These are phyloP conservation scores for Sylvilagus bachmani DNA, from an alignment of 2,113 vertebrate genomes.

Conservation along the genomic window DNA sequence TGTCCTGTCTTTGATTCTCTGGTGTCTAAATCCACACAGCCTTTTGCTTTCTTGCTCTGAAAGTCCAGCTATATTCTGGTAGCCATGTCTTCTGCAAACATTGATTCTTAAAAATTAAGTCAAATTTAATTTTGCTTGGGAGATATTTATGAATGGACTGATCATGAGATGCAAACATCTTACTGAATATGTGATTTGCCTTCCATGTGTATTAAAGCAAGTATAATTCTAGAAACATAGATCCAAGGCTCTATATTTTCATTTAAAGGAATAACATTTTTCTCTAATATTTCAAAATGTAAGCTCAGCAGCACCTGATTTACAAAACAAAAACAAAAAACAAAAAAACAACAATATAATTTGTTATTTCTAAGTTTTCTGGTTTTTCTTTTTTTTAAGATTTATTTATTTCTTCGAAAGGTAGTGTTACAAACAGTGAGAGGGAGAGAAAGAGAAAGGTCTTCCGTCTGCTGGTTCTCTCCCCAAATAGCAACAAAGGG, in stretches of 20 bases:
- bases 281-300: not conserved
- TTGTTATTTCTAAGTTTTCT: no score
- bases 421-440: no score
- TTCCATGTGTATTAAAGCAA: not conserved
- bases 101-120: not conserved
- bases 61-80: not conserved
- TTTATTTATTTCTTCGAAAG: no score
- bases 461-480: no score
- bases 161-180: not conserved
- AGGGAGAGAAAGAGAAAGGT: no score
- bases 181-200: not conserved
- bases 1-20: not conserved
- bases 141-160: not conserved
- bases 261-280: not conserved
- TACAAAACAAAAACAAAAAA: not conserved
- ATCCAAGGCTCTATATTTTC: not conserved
- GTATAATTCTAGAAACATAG: not conserved
- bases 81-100: not conserved
- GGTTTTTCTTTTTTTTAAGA: no score
- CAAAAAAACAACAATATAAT: no score
- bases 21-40: not conserved
- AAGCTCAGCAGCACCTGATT: not conserved
- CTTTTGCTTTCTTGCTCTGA: not conserved
- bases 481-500: no score
- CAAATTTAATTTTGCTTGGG: constrained; percentile 3